Conservation (phyloP, 2,113 vertebrate genomes). For the Stomatorhinus ivindoensis region DNA sequence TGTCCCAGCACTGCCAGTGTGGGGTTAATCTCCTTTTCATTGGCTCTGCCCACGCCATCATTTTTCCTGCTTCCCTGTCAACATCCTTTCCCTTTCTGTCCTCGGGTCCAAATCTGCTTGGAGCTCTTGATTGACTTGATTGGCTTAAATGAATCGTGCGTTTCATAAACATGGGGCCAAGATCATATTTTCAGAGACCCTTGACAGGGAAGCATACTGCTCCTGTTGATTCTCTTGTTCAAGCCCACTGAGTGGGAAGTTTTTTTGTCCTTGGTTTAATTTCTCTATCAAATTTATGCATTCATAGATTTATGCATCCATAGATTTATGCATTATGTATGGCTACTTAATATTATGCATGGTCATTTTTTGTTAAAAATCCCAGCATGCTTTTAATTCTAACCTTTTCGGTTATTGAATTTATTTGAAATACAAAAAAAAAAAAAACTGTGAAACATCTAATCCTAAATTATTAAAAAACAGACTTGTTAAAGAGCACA, state of each 20-base stretch:
- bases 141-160: not conserved
- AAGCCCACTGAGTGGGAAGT: not conserved
- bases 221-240: not conserved
- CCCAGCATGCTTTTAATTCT: not conserved
- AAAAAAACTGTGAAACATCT: not conserved
- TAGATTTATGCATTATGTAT: not conserved
- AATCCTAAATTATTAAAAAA: not conserved
- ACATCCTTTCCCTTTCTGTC: not conserved
- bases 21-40: conserved; percentile 29
- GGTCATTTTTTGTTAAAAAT: not conserved
- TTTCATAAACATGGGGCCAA: not conserved
- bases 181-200: not conserved
- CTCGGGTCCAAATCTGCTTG: conserved; percentile 6
- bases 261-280: not conserved
- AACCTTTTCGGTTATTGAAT: not conserved
- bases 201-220: not conserved
- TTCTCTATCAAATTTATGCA: not conserved
- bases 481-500: not conserved
- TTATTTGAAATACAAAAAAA: not conserved
- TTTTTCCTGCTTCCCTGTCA: not conserved
- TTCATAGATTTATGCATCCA: not conserved
- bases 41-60: conserved; percentile 14
- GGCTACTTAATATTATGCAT: not conserved
- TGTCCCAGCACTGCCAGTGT: conserved; percentile 53
- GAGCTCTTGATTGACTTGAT: conserved; percentile 16